Base-by-base conservation (phyloP, 2,113 vertebrate genomes). In the Ictalurus punctatus region DNA sequence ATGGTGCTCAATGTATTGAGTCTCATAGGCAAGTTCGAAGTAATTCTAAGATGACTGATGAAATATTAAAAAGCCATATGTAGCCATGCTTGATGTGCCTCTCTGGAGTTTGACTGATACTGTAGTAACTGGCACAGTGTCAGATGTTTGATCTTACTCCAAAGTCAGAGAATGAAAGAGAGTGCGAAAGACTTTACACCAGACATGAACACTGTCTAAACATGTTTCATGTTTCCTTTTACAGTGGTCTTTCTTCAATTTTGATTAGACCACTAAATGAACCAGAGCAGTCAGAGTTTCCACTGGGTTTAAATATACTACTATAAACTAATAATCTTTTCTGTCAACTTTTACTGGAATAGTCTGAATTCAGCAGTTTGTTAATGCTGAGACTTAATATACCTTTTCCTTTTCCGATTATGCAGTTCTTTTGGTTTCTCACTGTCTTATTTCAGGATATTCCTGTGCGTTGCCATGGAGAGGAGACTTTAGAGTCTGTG, bases 11-110 rank as follows among this genome's bases (percentile, higher is more conserved):
- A 25, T 76, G 17, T 61, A 67, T 67, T 83, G 71, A 78, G 65
- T 84, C 89, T 90, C 71, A 30, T 65, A 93, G 91, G 69, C 91
- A 86, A 91, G 90, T 85, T 86, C 76, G 82, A 85, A 90, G 80
- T 92, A 86, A 91, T 90, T 90, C 89, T 82, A 87, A 81, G 90
- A 86, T 7, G 0, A 61, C 89, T 86, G 76, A 93, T 94, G 74
- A 93, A 94, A 91, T 92, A 94, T 93, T 93, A 52, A 92, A 90
- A 91, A 89, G 84, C 90, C 91, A 89, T 91, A 92, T 93, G 91
- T 81, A 91, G 69, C 73, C 83, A 81, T 58, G 87, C 89, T 93
- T 93, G 92, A 93, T 92, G 90, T 92, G 87, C 87, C 90, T 86
- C 86, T 81, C 69, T 65, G 69, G 87, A 88, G 48, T 85, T 85